Conservation (phyloP, 1,140 invertebrate genomes). For the Drosophila lowei region DNA sequence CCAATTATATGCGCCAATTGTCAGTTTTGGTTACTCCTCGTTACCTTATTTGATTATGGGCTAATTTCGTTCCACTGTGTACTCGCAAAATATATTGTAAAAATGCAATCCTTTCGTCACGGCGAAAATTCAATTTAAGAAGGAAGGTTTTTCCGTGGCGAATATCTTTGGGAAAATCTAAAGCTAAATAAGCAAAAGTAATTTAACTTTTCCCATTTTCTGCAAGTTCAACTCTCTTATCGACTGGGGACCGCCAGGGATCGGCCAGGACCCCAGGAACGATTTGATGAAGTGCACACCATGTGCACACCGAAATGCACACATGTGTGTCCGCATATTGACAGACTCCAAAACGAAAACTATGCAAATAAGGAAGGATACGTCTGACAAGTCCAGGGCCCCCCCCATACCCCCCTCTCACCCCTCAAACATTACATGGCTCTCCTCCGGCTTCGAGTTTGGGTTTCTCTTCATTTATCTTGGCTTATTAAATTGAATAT, state of each 20-base stretch:
- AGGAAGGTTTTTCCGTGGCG: background rate
- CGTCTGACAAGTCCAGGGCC: conserved; percentile 36
- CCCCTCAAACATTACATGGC: background rate
- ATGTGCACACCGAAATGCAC: conserved; percentile 28
- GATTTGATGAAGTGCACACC: conserved; percentile 73
- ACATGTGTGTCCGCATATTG: conserved; percentile 58
- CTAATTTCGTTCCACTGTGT: too few relatives aligned
- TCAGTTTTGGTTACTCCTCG: conserved; percentile 71
- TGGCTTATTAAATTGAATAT: conserved; percentile 81
- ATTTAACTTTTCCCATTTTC: conserved; percentile 75
- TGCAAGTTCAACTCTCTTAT: conserved; percentile 53
- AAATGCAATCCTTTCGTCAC: too few relatives aligned
- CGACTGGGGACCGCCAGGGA: conserved; percentile 37
- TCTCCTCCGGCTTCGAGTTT: conserved; percentile 9
- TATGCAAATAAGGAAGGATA: conserved; percentile 74
- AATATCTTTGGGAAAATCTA: conserved; percentile 13
- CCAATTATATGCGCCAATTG: conserved; percentile 77
- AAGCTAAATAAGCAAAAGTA: conserved; percentile 66
- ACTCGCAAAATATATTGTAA: too few relatives aligned
- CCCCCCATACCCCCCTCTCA: background rate
- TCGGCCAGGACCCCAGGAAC: conserved; percentile 34
- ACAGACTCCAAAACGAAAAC: conserved; percentile 56
- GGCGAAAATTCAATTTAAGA: too few relatives aligned
- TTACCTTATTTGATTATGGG: conserved; percentile 78
- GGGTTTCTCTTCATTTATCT: conserved; percentile 65